Percentiles rank a stretch among this genome's conserved stretches.
phyloP scores from a whole-genome alignment of 2,888 invertebrate genomes.

The Mesoligia furuncula region DNA sequence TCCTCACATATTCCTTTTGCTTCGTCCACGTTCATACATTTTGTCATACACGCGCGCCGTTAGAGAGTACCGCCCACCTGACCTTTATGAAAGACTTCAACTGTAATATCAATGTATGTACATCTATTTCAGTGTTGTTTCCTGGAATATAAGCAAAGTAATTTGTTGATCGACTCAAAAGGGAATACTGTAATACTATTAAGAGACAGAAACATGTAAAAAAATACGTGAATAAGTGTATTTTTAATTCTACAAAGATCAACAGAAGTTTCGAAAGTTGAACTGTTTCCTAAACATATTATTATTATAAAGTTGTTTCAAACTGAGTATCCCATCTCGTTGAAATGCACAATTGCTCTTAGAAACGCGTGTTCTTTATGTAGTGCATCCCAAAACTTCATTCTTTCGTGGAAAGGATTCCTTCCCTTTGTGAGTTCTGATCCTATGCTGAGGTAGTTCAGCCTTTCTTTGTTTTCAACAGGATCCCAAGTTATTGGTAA shows the following conservation, averaged over 20 bases:
- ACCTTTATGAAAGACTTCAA: conserved; percentile 7
- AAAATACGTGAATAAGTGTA: background rate
- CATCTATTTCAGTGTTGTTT: background rate
- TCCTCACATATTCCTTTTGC: conserved; percentile 17
- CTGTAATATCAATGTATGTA: background rate
- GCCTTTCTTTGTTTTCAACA: conserved; percentile 78
- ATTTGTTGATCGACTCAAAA: conserved; percentile 2
- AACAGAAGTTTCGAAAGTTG: background rate
- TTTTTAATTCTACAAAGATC: conserved; percentile 5
- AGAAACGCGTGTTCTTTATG: conserved; percentile 79
- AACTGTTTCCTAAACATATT: background rate
- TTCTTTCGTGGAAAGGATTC: conserved; percentile 84
- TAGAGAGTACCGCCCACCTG: background rate
- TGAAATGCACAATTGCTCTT: conserved; percentile 80
- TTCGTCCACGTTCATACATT: background rate
- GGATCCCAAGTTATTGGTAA: conserved; percentile 85
- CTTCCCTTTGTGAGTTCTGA: conserved; percentile 83
- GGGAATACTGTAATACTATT: background rate
- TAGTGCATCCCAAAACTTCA: conserved; percentile 85
- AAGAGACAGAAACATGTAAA: background rate
- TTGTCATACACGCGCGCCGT: background rate
- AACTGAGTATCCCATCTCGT: conserved; percentile 77
- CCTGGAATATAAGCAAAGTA: conserved; percentile 4
- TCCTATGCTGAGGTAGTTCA: conserved; percentile 86
- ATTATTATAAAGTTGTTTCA: conserved; percentile 9